Percentiles rank a stretch among this genome's conserved stretches.
Evolutionary conservation across 1,140 invertebrate genomes (phyloP).

Genomic region (Ceratosolen solmsi): DNA sequence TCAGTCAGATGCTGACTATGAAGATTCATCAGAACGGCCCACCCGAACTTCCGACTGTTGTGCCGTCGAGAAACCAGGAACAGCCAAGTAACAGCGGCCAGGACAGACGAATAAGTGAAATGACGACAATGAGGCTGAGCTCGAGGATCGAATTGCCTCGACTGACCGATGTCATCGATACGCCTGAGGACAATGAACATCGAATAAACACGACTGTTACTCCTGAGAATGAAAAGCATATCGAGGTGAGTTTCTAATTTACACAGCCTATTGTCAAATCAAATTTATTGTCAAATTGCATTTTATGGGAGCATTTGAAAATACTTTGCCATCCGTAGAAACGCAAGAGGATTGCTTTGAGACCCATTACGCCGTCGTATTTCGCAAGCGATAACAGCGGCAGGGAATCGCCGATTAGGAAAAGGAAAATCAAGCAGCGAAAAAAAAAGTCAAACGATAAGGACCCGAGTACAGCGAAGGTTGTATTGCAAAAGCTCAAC

Average conservation of each 20-base stretch:
- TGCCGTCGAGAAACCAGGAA: background rate
- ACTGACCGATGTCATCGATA: conserved; percentile 34
- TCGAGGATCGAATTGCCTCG: conserved; percentile 34
- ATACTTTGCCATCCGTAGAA: background rate
- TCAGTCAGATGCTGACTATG: conserved; percentile 1
- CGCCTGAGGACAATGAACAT: conserved; percentile 11
- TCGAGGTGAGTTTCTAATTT: conserved; percentile 31
- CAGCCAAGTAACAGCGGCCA: background rate
- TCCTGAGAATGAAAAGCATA: background rate
- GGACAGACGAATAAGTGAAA: conserved; percentile 12
- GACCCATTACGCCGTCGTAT: background rate
- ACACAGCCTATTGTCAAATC: too few relatives aligned
- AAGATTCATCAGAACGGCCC: background rate
- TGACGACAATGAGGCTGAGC: background rate
- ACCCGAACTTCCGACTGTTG: background rate
- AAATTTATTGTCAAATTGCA: too few relatives aligned
- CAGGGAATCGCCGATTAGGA: background rate
- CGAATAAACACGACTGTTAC: background rate
- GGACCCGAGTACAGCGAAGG: conserved; percentile 63
- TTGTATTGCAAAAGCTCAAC: conserved; percentile 62
- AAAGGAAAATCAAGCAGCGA: conserved; percentile 23
- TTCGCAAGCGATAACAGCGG: conserved; percentile 14
- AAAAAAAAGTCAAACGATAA: conserved; percentile 47
- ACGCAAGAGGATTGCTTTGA: conserved; percentile 7
- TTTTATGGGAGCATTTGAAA: too few relatives aligned